These are phyloP conservation scores for Hirundo rustica DNA, from an alignment of 2,797 vertebrate genomes.

Conservation along the genomic window DNA sequence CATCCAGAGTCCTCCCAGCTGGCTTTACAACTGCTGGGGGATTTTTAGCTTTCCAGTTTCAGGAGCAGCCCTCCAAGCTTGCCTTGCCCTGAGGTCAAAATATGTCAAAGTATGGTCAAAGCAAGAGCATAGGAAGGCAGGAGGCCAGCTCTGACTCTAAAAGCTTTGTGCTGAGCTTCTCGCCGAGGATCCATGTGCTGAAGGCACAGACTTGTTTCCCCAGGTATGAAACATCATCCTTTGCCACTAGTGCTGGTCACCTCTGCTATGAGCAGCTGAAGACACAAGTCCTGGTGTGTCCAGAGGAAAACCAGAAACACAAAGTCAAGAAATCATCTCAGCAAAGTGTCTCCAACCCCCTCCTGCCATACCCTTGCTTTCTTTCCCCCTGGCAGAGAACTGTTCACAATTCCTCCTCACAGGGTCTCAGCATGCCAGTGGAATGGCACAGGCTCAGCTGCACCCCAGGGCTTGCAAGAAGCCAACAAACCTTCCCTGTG, in stretches of 20 bases:
- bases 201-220: neutral
- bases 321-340: neutral
- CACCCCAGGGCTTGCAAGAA: neutral
- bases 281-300: neutral
- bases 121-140: neutral
- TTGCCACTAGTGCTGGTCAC: neutral
- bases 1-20: neutral
- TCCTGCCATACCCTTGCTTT: neutral
- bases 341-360: neutral
- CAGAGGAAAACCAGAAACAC: neutral
- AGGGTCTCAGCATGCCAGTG: neutral
- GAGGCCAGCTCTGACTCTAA: neutral
- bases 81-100: neutral
- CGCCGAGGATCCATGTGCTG: neutral
- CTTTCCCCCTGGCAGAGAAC: neutral
- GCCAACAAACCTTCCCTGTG: neutral
- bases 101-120: neutral
- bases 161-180: neutral
- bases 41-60: slow-evolving; percentile 14
- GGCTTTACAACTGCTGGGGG: neutral
- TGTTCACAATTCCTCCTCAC: neutral
- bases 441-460: neutral
- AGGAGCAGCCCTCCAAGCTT: neutral
- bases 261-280: neutral
- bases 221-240: neutral